Evolutionary conservation across 92 coral and sea anemone genomes (phyloP).

Genomic region (Porites lobata): DNA sequence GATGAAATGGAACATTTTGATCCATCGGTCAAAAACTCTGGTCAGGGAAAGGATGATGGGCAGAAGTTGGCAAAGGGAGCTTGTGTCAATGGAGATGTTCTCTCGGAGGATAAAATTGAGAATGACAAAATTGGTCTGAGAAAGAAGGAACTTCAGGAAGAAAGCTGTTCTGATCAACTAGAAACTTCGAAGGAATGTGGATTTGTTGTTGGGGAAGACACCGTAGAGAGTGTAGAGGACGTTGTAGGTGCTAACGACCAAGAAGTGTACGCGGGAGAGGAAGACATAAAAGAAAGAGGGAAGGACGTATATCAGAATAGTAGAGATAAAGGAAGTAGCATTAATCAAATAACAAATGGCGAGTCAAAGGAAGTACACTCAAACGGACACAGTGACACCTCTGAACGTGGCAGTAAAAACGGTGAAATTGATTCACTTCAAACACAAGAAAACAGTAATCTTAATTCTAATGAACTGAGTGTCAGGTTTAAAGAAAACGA

Average conservation of each 20-base stretch:
- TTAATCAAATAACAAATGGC: neutral
- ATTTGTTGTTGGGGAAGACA: conserved; percentile 29
- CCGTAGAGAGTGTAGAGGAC: neutral
- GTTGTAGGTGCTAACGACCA: neutral
- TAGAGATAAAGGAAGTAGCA: neutral
- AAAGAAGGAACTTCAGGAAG: neutral
- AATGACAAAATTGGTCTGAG: neutral
- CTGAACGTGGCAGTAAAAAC: neutral
- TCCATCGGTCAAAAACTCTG: neutral
- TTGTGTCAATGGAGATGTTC: neutral
- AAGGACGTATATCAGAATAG: neutral
- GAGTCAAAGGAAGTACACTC: neutral
- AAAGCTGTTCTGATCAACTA: neutral
- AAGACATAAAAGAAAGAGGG: neutral
- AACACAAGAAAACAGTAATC: conserved; percentile 23
- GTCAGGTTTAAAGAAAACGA: neutral
- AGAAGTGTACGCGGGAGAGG: neutral
- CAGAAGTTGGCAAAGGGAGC: neutral
- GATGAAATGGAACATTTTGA: conserved; percentile 54
- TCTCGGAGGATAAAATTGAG: neutral
- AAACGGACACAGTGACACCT: neutral
- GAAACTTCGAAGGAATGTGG: neutral
- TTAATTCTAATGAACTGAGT: neutral
- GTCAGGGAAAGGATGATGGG: neutral
- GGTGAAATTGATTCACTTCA: neutral